These are phyloP conservation scores for Smithornis capensis DNA, from an alignment of 2,113 vertebrate species.

Conservation along the genomic window DNA sequence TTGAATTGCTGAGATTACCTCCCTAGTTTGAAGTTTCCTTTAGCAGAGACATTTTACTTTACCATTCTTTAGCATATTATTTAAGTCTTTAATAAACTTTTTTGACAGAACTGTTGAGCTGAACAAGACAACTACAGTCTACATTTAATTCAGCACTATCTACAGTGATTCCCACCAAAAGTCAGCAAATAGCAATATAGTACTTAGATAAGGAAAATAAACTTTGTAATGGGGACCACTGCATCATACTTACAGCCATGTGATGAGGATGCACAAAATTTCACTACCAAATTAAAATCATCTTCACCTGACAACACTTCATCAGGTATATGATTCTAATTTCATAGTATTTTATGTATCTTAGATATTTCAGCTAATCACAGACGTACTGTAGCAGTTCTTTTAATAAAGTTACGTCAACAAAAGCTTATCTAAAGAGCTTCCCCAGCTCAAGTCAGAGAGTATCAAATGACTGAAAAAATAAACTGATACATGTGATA, in stretches of 20 bases:
- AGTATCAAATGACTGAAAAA: conserved; percentile 76
- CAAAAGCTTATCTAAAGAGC: conserved; percentile 76
- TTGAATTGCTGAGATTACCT: conserved; percentile 53
- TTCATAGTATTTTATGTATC: conserved; percentile 14
- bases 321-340: conserved; percentile 3
- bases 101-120: conserved; percentile 70
- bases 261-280: conserved; percentile 41
- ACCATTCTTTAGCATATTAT: conserved; percentile 62
- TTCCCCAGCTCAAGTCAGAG: conserved; percentile 73
- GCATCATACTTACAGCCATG: conserved; percentile 51
- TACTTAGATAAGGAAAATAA: conserved; percentile 23
- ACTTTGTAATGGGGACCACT: conserved; percentile 59
- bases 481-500: conserved; percentile 75
- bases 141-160: conserved; percentile 67
- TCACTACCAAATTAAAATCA: conserved; percentile 44
- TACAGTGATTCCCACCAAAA: conserved; percentile 58
- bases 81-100: conserved; percentile 67
- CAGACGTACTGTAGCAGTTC: conserved; percentile 61
- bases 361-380: conserved; percentile 35
- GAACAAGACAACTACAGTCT: conserved; percentile 68
- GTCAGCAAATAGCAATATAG: conserved; percentile 38
- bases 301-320: neutral
- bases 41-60: conserved; percentile 64
- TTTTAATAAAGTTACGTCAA: conserved; percentile 69
- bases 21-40: conserved; percentile 46